Evolutionary conservation across 1,140 invertebrate species (phyloP), one percentile per base, ranked within the genome.

Genomic region (Aphelenchoides fujianensis): DNA sequence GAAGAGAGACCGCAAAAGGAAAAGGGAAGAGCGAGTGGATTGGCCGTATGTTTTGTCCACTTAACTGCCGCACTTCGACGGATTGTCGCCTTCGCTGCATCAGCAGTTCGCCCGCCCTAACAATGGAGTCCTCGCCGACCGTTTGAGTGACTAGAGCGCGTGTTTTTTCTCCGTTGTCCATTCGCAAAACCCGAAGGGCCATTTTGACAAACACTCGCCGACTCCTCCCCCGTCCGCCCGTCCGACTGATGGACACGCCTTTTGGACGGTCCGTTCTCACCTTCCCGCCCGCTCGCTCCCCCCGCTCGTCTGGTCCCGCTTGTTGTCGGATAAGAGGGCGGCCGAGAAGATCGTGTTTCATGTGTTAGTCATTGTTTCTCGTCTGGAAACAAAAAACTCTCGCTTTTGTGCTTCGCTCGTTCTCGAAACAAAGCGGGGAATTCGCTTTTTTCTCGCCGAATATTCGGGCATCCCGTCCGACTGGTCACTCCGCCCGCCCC

Each of bases 161-260:
- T 48, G 12, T 48, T 48, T 48, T 48, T 23, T 48, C 41, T 48
- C n/a, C 41, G 41, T 48, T 48, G 41, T 48, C 41, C 41, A 48
- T 48, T 48, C 23, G 12, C 23, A n/a, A n/a, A n/a, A 16, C 41
- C 12, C 41, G 23, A 48, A 48, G 41, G 23, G 41, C 41, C 41
- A 48, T 48, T 48, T 48, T 48, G 41, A 48, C 41, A 48, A 48
- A 48, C 41, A n/a, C n/a, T n/a, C n/a, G n/a, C n/a, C n/a, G n/a
- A n/a, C n/a, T n/a, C n/a, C n/a, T n/a, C n/a, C n/a, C n/a, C n/a
- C n/a, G n/a, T n/a, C n/a, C n/a, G n/a, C n/a, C n/a, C n/a, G n/a
- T n/a, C n/a, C n/a, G n/a, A n/a, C 41, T 16, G 23, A 48, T 23
- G 41, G 41, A 48, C 41, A 48, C 41, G 12, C n/a, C n/a, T n/a